These are phyloP conservation scores for Microcebus tavaratra DNA, from an alignment of 2,113 vertebrate species.

Conservation along the genomic window DNA sequence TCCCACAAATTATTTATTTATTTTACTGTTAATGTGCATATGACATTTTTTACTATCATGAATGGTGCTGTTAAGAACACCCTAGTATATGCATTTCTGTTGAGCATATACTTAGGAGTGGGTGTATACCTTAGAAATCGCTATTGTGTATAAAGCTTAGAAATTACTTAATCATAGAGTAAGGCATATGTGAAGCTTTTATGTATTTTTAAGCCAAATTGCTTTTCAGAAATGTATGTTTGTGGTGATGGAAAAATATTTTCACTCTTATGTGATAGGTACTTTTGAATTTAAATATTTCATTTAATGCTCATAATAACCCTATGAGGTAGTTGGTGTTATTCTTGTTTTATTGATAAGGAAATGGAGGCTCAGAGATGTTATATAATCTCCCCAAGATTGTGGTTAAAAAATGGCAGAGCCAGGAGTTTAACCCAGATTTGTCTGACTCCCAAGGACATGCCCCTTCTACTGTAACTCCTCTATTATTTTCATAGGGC, in stretches of 20 bases:
- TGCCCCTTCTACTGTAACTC: background rate
- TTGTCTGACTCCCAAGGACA: background rate
- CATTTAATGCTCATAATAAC: background rate
- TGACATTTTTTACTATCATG: background rate
- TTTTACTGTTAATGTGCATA: background rate
- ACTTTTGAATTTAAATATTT: background rate
- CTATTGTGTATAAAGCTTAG: background rate
- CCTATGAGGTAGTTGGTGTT: background rate
- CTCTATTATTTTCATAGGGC: background rate
- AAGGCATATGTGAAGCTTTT: background rate
- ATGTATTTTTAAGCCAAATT: background rate
- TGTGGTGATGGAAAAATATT: constrained; percentile 1
- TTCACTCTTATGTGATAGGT: background rate
- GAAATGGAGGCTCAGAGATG: background rate
- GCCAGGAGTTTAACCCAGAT: background rate
- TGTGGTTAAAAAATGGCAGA: background rate
- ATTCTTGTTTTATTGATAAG: background rate
- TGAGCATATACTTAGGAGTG: background rate
- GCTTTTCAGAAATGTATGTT: background rate
- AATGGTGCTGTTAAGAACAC: background rate
- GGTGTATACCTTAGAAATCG: background rate
- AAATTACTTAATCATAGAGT: background rate
- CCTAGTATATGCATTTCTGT: background rate
- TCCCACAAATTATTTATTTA: background rate
- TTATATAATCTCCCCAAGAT: background rate